These are phyloP conservation scores for Pollenia labialis DNA, from an alignment of 2,888 invertebrate genomes.

Conservation along the genomic window DNA sequence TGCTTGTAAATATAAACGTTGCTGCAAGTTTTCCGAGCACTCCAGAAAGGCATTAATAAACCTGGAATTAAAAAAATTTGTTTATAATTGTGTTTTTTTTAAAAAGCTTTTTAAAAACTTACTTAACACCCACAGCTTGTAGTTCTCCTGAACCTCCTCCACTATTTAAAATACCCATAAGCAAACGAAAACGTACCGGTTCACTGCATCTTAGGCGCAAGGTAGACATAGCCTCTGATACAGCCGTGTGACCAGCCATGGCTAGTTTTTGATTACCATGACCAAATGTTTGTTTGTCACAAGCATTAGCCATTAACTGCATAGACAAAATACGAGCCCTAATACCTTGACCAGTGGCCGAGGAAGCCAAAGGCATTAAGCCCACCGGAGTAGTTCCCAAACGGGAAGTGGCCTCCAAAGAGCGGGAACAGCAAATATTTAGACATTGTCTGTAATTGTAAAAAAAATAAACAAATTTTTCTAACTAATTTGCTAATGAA, in stretches of 20 bases:
- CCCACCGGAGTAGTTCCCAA: constrained; percentile 92
- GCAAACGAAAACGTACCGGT: constrained; percentile 95
- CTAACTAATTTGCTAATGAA: not conserved
- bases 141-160: constrained; percentile 90
- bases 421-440: constrained; percentile 91
- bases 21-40: constrained; percentile 90
- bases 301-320: constrained; percentile 94
- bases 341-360: constrained; percentile 94
- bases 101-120: constrained; percentile 58
- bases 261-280: constrained; percentile 84
- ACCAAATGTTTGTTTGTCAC: constrained; percentile 86
- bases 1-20: constrained; percentile 92
- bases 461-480: not conserved
- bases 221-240: constrained; percentile 95
- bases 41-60: constrained; percentile 94
- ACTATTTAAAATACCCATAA: constrained; percentile 94
- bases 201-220: constrained; percentile 94
- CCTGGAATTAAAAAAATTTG: constrained; percentile 75
- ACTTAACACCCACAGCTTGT: constrained; percentile 90
- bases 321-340: constrained; percentile 93
- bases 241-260: constrained; percentile 91
- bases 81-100: not conserved
- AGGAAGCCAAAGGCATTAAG: constrained; percentile 92
- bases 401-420: constrained; percentile 91
- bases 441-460: constrained; percentile 88